phyloP scores from a whole-genome alignment of 2,888 invertebrate species.

The Sylvicola fuscatus region DNA sequence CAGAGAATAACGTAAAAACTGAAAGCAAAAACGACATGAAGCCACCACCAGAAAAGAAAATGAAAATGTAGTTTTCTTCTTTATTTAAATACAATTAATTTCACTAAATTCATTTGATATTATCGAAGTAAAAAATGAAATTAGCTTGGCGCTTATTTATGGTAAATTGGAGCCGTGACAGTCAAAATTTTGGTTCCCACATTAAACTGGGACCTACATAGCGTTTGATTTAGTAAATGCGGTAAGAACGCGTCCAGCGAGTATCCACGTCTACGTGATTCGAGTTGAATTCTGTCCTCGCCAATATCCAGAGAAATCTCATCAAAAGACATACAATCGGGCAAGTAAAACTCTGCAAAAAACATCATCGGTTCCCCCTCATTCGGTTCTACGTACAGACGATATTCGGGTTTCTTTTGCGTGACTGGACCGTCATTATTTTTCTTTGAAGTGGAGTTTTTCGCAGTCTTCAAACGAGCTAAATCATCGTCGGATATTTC shows the following conservation, averaged over 20 bases:
- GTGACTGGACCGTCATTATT: not conserved
- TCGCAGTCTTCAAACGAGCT: too few relatives aligned
- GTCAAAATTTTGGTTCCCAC: too few relatives aligned
- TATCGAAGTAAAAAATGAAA: too few relatives aligned
- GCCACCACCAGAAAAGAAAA: conserved; percentile 74
- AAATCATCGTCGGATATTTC: conserved; percentile 5
- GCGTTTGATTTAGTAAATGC: conserved; percentile 32
- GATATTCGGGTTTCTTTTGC: not conserved
- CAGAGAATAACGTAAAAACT: conserved; percentile 30
- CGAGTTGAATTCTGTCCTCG: conserved; percentile 53
- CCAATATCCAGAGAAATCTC: conserved; percentile 47
- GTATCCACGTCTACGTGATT: conserved; percentile 35
- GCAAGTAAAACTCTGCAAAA: conserved; percentile 22
- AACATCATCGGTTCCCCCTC: not conserved
- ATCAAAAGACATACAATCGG: conserved; percentile 16
- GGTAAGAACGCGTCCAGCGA: conserved; percentile 50
- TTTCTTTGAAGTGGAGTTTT: too few relatives aligned
- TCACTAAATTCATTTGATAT: too few relatives aligned
- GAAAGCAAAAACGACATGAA: conserved; percentile 62
- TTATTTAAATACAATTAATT: too few relatives aligned
- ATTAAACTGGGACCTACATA: too few relatives aligned
- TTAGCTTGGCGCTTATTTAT: too few relatives aligned
- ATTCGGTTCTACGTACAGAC: not conserved
- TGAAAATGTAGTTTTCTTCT: conserved; percentile 25
- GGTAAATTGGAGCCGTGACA: too few relatives aligned